phyloP scores from a whole-genome alignment of 2,888 invertebrate genomes.

The Caenorhabditis sulstoni region DNA sequence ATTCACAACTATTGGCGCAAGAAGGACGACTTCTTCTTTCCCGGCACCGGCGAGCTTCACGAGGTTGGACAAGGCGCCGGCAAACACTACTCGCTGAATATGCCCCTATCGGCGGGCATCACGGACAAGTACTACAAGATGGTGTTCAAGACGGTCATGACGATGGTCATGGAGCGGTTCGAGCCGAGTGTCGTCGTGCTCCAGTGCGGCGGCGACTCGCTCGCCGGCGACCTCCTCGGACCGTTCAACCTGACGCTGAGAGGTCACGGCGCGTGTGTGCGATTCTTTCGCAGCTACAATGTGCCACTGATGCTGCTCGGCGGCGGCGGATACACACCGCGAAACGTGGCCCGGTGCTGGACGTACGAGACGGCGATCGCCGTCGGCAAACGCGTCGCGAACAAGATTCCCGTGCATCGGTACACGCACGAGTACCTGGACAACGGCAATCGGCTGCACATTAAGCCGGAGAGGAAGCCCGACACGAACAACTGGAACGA shows the following conservation, averaged over 20 bases:
- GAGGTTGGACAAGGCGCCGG: constrained; percentile 87
- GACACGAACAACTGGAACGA: too few species aligned
- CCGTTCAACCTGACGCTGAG: constrained; percentile 86
- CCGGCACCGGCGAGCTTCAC: constrained; percentile 89
- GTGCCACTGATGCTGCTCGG: constrained; percentile 96
- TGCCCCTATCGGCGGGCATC: constrained; percentile 97
- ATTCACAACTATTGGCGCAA: constrained; percentile 99
- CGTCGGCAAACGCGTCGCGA: constrained; percentile 68
- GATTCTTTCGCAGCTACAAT: constrained; percentile 96
- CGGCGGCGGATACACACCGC: constrained; percentile 85
- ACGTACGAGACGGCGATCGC: constrained; percentile 93
- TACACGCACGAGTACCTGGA: constrained; percentile 75
- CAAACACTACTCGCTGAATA: constrained; percentile 98
- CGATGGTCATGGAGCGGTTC: constrained; percentile 94
- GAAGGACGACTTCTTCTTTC: constrained; percentile 99
- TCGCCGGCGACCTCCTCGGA: constrained; percentile 95
- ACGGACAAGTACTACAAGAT: constrained; percentile 98
- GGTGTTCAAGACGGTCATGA: constrained; percentile 86
- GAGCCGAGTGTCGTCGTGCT: constrained; percentile 97
- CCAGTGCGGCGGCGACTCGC: constrained; percentile 98
- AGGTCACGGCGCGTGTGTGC: constrained; percentile 86
- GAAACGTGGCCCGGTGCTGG: constrained; percentile 86
- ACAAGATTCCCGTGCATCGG: constrained; percentile 77
- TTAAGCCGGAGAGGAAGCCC: too few species aligned
- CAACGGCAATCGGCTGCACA: too few species aligned